A percentile compares a stretch with the other conserved stretches of the same genome.
Evolutionary conservation across 2,888 invertebrate species (phyloP).

Genomic region (Cephus nigrinus): DNA sequence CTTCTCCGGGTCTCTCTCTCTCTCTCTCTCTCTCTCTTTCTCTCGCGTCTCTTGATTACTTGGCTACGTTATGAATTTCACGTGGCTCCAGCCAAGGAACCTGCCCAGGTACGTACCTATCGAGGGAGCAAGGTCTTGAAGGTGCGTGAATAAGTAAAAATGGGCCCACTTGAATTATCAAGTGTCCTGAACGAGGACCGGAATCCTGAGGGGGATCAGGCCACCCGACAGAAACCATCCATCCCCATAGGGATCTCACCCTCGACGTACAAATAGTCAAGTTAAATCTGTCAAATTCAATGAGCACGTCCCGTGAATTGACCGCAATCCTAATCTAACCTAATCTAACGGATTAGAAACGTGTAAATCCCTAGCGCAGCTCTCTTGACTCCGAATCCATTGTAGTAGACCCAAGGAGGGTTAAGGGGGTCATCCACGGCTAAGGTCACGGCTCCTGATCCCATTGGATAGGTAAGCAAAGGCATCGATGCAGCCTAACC

Average conservation of each 20-base stretch:
- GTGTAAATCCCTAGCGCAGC: conserved; percentile 36
- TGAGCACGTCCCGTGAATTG: background rate
- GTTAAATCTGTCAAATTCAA: conserved; percentile 2
- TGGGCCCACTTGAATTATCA: background rate
- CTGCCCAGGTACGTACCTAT: background rate
- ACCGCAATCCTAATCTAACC: conserved; percentile 14
- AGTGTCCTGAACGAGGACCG: background rate
- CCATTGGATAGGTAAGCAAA: background rate
- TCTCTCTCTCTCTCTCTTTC: background rate
- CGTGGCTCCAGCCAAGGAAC: background rate
- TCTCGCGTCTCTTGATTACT: background rate
- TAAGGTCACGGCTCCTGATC: background rate
- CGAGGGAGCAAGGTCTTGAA: background rate
- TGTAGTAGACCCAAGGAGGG: conserved; percentile 26
- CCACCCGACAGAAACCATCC: background rate
- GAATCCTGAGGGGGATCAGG: background rate
- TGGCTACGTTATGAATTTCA: background rate
- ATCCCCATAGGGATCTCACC: conserved; percentile 17
- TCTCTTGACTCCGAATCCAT: conserved; percentile 58
- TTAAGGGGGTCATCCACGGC: background rate
- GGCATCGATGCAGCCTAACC: background rate
- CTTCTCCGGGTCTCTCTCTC: background rate
- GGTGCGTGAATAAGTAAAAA: background rate
- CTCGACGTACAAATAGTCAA: conserved; percentile 7
- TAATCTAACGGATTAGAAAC: conserved; percentile 44